Conservation (phyloP, 2,888 invertebrate species). For the Dryadula phaetusa region DNA sequence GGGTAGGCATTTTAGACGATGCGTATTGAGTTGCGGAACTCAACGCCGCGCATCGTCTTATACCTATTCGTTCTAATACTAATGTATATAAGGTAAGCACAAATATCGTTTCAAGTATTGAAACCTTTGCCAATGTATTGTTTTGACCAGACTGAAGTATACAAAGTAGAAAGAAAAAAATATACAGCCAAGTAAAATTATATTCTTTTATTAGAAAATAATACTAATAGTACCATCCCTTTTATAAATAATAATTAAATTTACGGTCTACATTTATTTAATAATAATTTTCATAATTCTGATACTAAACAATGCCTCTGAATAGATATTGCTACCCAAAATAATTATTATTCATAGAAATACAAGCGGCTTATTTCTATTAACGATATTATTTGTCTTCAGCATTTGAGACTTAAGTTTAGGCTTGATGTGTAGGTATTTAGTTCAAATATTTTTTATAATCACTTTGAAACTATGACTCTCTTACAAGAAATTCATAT, state of each 20-base stretch:
- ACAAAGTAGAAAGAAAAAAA: too few species aligned
- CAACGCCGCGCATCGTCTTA: too few species aligned
- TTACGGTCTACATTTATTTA: background rate
- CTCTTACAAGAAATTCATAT: too few species aligned
- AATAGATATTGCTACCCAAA: background rate
- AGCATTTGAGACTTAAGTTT: background rate
- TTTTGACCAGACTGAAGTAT: too few species aligned
- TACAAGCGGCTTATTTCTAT: slow-evolving; percentile 13
- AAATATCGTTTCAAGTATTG: too few species aligned
- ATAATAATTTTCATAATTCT: background rate
- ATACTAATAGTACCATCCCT: too few species aligned
- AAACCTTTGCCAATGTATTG: too few species aligned
- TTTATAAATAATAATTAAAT: slow-evolving; percentile 1
- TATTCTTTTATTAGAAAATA: background rate
- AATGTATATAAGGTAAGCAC: too few species aligned
- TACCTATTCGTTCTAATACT: too few species aligned
- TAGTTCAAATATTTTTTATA: background rate
- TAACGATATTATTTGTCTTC: background rate
- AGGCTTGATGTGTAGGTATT: background rate
- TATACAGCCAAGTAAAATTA: too few species aligned
- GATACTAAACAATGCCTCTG: background rate
- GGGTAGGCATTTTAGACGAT: too few species aligned
- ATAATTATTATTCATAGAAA: slow-evolving; percentile 9
- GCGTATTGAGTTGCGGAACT: too few species aligned
- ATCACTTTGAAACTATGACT: background rate